phyloP scores from a whole-genome alignment of 1,140 invertebrate genomes.

The Acromyrmex echinatior region DNA sequence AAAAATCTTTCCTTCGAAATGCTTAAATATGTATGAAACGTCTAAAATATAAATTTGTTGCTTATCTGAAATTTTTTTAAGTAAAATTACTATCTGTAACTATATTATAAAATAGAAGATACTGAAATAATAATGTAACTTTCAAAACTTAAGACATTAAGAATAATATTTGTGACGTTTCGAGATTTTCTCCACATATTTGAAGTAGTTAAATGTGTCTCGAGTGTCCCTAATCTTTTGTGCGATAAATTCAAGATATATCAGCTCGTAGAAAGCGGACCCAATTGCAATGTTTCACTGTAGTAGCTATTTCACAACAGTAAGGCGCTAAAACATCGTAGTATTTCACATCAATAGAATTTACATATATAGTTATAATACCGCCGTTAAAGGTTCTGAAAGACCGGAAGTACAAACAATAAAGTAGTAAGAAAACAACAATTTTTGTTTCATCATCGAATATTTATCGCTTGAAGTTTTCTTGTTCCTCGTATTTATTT shows the following conservation, averaged over 20 bases:
- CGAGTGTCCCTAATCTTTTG: not conserved
- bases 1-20: not conserved
- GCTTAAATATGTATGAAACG: not conserved
- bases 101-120: not conserved
- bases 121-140: not conserved
- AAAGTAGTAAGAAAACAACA: not conserved
- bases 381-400: not conserved
- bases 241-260: not conserved
- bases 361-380: not conserved
- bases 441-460: not conserved
- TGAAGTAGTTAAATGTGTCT: not conserved
- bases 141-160: not conserved
- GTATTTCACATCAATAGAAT: not conserved
- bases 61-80: not conserved
- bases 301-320: not conserved
- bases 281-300: not conserved
- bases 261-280: not conserved
- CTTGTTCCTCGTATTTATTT: not conserved
- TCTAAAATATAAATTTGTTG: not conserved
- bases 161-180: not conserved
- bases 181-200: not conserved
- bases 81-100: not conserved
- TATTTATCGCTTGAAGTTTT: not conserved
- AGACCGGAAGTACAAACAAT: not conserved
- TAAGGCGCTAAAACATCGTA: not conserved